Conservation (phyloP, 2,888 invertebrate genomes). For the Lingula anatina region DNA sequence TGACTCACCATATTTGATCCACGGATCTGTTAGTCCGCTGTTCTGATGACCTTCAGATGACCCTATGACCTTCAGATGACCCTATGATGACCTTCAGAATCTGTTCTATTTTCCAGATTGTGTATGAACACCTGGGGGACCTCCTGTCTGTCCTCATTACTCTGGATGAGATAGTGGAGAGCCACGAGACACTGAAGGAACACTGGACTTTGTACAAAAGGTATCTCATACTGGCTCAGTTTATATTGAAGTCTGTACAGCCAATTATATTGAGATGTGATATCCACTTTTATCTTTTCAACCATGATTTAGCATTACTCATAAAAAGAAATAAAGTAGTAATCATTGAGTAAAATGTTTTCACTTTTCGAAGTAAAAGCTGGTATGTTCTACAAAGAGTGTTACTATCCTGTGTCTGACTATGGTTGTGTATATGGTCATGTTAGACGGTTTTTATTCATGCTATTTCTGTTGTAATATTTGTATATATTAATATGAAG, state of each 20-base stretch:
- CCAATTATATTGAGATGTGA: neutral
- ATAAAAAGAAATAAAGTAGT: neutral
- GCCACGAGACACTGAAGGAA: constrained; percentile 59
- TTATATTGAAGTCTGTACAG: neutral
- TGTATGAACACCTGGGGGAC: constrained; percentile 55
- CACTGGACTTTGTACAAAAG: constrained; percentile 77
- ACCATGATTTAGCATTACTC: neutral
- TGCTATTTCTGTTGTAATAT: too few relatives aligned
- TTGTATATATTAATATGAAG: too few relatives aligned
- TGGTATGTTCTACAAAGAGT: too few relatives aligned
- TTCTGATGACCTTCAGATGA: too few relatives aligned
- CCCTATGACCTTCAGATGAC: too few relatives aligned
- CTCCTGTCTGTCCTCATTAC: constrained; percentile 56
- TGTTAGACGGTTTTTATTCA: too few relatives aligned
- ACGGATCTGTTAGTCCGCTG: too few relatives aligned
- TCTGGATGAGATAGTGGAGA: constrained; percentile 65
- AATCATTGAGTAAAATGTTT: neutral
- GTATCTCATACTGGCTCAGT: constrained; percentile 14
- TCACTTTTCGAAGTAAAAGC: neutral
- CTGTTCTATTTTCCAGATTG: constrained; percentile 31
- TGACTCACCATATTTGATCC: too few relatives aligned
- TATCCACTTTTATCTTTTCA: neutral
- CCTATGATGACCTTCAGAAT: too few relatives aligned
- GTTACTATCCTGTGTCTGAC: too few relatives aligned
- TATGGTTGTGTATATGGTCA: too few relatives aligned